Percentiles rank a stretch among this genome's conserved stretches.
Conservation (phyloP, 2,113 vertebrate species). For the Cisticola juncidis region DNA sequence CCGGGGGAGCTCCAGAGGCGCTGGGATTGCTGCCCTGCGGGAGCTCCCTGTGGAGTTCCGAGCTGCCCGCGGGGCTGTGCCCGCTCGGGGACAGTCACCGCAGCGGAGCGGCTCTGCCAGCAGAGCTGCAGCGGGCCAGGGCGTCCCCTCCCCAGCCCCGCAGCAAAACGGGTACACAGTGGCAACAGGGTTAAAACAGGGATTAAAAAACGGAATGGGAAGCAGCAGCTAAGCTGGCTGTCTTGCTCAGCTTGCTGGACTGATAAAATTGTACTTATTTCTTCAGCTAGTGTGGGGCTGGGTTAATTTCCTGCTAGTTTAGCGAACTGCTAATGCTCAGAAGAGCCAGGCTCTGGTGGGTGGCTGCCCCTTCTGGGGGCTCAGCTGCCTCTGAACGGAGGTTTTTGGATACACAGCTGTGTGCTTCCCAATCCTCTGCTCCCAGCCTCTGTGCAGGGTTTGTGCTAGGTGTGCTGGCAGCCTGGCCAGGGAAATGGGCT, state of each 20-base stretch:
- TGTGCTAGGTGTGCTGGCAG: not conserved
- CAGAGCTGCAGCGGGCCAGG: no score
- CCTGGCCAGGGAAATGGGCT: not conserved
- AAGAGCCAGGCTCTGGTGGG: not conserved
- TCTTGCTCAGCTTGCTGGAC: not conserved
- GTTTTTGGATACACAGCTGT: accelerated
- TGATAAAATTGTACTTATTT: not conserved
- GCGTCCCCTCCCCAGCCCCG: accelerated
- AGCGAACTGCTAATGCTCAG: not conserved
- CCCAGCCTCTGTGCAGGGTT: not conserved
- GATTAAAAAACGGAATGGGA: not conserved
- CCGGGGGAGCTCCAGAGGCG: not conserved
- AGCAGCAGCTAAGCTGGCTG: not conserved
- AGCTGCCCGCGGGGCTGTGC: not conserved
- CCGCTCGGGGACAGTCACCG: accelerated
- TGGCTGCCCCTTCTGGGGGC: not conserved
- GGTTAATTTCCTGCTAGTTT: not conserved
- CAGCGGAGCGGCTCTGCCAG: not conserved
- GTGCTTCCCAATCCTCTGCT: not conserved
- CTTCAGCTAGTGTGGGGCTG: not conserved
- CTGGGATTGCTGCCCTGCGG: not conserved
- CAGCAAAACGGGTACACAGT: not conserved
- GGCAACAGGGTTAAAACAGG: not conserved
- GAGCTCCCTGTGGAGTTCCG: not conserved
- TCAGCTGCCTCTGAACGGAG: not conserved